Evolutionary conservation across 2,797 vertebrate species (phyloP), one percentile per base, ranked within the genome.

Genomic region (Selene dorsalis): DNA sequence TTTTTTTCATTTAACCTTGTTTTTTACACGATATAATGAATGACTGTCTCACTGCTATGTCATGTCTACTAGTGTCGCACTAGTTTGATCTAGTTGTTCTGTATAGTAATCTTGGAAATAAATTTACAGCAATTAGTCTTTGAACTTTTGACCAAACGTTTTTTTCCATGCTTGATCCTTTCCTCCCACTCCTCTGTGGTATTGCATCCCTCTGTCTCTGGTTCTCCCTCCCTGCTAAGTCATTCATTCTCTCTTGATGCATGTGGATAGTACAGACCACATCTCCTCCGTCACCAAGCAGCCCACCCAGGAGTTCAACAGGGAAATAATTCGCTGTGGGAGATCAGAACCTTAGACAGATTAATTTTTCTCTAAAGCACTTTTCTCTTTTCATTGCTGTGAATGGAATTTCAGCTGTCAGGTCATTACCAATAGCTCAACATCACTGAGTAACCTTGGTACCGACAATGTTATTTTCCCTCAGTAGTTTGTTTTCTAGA

Each of bases 261-360:
- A 17, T 71, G 75, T 39, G 41, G 41, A 62, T 58, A 39, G 24
- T 53, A n/a, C 55, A 69, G 45, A 56, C 80, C 63, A 78, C 60
- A 59, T 71, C 24, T 63, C 17, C 45, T 9, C 38, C 67, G 35
- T 82, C 80, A 61, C 17, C 65, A 48, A 12, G 63, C 60, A 60
- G 75, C 63, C 86, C 84, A 80, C 86, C 83, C 66, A 84, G 68
- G 63, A 84, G 26, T 72, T 66, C 16, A 70, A 66, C 57, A 11
- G 20, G 50, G 68, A 57, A 77, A 77, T 60, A 59, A 57, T 16
- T 83, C 52, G 14, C 43, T 75, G 47, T 67, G 32, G 41, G 61
- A 56, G 63, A 74, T 67, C 69, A 75, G 58, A 86, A 73, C n/a
- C 41, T 79, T 41, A 68, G 68, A 73, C 67, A 56, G 74, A 85